Evolutionary conservation across 2,113 vertebrate species (phyloP).

Genomic region (Syngnathus floridae): DNA sequence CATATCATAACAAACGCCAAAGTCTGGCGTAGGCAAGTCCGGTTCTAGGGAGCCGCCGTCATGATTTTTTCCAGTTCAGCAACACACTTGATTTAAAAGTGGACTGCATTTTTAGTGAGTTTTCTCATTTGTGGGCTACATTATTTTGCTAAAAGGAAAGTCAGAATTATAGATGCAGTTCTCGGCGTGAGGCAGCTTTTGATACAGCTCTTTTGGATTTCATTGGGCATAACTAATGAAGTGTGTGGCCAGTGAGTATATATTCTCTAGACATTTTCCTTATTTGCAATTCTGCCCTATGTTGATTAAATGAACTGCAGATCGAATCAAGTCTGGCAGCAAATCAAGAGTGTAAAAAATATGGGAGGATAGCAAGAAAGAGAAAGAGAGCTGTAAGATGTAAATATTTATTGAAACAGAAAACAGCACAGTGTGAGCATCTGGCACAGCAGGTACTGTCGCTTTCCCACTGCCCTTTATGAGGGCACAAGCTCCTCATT

Average conservation of each 20-base stretch:
- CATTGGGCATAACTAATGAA: background rate
- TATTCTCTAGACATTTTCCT: background rate
- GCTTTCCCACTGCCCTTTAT: background rate
- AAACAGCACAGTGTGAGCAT: constrained; percentile 23
- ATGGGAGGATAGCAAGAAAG: background rate
- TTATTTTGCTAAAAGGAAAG: background rate
- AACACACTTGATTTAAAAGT: background rate
- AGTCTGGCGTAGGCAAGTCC: too few relatives aligned
- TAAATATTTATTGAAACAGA: constrained; percentile 32
- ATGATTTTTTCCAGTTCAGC: background rate
- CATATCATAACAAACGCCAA: too few relatives aligned
- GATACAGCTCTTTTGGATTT: background rate
- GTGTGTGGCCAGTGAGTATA: background rate
- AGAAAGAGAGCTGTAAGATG: background rate
- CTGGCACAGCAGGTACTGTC: constrained; percentile 36
- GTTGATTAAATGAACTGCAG: background rate
- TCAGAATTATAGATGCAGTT: background rate
- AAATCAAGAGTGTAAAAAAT: background rate
- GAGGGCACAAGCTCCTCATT: constrained; percentile 2
- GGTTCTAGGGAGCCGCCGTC: too few relatives aligned
- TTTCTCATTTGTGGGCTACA: too few relatives aligned
- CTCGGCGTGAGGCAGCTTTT: background rate
- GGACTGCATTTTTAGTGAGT: too few relatives aligned
- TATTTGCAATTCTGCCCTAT: background rate
- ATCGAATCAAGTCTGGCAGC: constrained; percentile 4